Conservation (phyloP, 2,888 invertebrate species). For the Keiferia lycopersicella region DNA sequence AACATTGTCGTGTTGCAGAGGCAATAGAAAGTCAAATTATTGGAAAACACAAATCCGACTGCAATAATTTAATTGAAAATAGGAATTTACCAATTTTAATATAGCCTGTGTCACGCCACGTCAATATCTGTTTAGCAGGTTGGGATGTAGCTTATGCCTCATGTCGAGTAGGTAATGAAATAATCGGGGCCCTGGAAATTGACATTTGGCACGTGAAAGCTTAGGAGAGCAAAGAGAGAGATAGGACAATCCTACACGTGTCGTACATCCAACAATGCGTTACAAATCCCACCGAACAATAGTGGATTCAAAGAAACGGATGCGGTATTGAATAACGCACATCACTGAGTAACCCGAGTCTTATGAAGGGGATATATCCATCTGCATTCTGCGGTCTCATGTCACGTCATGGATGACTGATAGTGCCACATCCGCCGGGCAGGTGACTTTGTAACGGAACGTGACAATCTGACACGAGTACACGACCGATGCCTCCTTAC, state of each 20-base stretch:
- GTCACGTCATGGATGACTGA: conserved; percentile 10
- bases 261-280: not conserved
- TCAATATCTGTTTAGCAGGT: too few species aligned
- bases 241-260: too few species aligned
- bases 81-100: too few species aligned
- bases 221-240: not conserved
- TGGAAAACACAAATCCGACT: too few species aligned
- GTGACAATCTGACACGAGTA: conserved; percentile 12
- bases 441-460: conserved; percentile 23
- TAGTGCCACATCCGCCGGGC: conserved; percentile 15
- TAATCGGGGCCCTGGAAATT: not conserved
- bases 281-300: not conserved
- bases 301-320: conserved; percentile 16
- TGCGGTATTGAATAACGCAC: conserved; percentile 13
- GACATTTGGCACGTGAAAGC: not conserved
- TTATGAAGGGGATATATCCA: conserved; percentile 6
- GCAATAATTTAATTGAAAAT: too few species aligned
- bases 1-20: too few species aligned
- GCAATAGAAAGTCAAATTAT: too few species aligned
- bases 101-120: too few species aligned
- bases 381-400: conserved; percentile 7
- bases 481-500: too few species aligned
- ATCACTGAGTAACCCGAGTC: conserved; percentile 10
- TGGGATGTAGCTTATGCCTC: too few species aligned
- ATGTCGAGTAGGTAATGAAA: too few species aligned